Percentiles rank a stretch among this genome's conserved stretches.
Evolutionary conservation across 2,113 vertebrate species (phyloP).

Genomic region (human): GRCh38 chr3:22247001-22247500

Average conservation of each 20-base stretch:
- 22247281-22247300: not conserved
- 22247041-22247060: not conserved
- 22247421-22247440: not conserved
- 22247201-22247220: not conserved
- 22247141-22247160: not conserved
- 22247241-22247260: not conserved
- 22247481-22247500: conserved; percentile 51
- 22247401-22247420: conserved; percentile 39
- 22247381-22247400: not conserved
- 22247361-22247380: not conserved
- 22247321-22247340: not conserved
- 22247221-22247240: not conserved
- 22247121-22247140: not conserved
- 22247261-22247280: not conserved
- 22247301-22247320: not conserved
- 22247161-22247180: not conserved
- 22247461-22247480: not conserved
- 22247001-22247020: not conserved
- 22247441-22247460: not conserved
- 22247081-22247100: conserved; percentile 13
- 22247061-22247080: not conserved
- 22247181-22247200: not conserved
- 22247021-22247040: not conserved
- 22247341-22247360: not conserved
- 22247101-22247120: not conserved